Conservation (phyloP, 2,888 invertebrate species). For the Tipula vernalis region DNA sequence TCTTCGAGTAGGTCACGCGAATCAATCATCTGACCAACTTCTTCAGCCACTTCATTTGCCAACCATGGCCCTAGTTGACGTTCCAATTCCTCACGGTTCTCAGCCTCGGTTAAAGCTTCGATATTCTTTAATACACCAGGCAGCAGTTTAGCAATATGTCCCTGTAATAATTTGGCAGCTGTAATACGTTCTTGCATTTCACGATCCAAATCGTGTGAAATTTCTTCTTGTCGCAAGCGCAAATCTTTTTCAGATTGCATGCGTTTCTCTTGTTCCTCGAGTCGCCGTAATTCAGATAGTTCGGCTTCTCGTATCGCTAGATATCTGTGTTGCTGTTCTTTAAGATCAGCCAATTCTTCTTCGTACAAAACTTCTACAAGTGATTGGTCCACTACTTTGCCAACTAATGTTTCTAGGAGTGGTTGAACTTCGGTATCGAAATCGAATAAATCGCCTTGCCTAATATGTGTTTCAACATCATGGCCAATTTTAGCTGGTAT, state of each 20-base stretch:
- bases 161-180: conserved; percentile 70
- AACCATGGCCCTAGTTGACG: conserved; percentile 65
- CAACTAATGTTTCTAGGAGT: conserved; percentile 76
- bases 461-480: conserved; percentile 75
- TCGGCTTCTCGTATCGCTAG: conserved; percentile 59
- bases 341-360: conserved; percentile 73
- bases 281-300: conserved; percentile 64
- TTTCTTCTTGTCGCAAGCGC: conserved; percentile 56
- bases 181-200: conserved; percentile 73
- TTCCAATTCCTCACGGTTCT: conserved; percentile 48
- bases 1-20: conserved; percentile 71
- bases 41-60: conserved; percentile 64
- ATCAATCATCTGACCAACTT: conserved; percentile 68
- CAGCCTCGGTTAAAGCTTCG: conserved; percentile 32
- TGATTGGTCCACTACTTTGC: conserved; percentile 80
- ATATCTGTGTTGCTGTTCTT: conserved; percentile 46
- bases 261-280: conserved; percentile 66
- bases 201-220: conserved; percentile 48
- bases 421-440: conserved; percentile 87
- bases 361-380: conserved; percentile 84
- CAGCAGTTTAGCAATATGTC: conserved; percentile 75
- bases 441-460: conserved; percentile 86
- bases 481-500: conserved; percentile 68
- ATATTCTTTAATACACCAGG: conserved; percentile 73
- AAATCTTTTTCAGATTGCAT: conserved; percentile 58